These are phyloP conservation scores for Micropoecilia bifurca DNA, from an alignment of 2,797 vertebrate genomes.

Conservation along the genomic window DNA sequence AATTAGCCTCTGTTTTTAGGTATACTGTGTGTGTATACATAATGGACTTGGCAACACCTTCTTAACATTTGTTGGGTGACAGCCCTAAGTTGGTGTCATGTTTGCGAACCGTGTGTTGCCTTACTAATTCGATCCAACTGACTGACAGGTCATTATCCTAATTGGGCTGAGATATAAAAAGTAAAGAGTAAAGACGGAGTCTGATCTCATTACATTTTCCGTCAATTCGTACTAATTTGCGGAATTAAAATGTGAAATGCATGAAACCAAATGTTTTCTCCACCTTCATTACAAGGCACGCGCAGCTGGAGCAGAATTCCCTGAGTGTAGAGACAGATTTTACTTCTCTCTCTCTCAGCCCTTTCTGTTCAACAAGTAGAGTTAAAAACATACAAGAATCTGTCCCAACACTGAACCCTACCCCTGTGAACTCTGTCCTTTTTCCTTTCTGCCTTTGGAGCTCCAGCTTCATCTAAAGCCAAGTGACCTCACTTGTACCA, in stretches of 20 bases:
- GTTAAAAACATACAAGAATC: neutral
- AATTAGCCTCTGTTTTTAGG: neutral
- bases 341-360: neutral
- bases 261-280: neutral
- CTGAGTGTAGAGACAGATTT: neutral
- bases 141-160: conserved; percentile 8
- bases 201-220: neutral
- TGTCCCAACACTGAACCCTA: neutral
- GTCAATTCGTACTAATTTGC: neutral
- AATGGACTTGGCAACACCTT: neutral
- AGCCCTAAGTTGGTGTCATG: conserved; percentile 25
- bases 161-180: conserved; percentile 6
- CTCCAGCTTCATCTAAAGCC: conserved; percentile 48
- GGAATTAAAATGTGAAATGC: neutral
- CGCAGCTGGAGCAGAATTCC: neutral
- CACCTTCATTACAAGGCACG: neutral
- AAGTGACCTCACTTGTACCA: conserved; percentile 15
- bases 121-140: conserved; percentile 32
- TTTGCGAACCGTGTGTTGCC: conserved; percentile 26
- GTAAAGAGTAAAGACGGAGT: neutral
- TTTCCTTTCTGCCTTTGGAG: conserved; percentile 20
- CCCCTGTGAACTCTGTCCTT: conserved; percentile 21
- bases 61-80: neutral
- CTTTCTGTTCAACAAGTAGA: neutral
- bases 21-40: conserved; percentile 7